Percentiles rank a stretch among this genome's conserved stretches.
Conservation (phyloP, 2,888 invertebrate genomes). For the Prionchulus punctatus region DNA sequence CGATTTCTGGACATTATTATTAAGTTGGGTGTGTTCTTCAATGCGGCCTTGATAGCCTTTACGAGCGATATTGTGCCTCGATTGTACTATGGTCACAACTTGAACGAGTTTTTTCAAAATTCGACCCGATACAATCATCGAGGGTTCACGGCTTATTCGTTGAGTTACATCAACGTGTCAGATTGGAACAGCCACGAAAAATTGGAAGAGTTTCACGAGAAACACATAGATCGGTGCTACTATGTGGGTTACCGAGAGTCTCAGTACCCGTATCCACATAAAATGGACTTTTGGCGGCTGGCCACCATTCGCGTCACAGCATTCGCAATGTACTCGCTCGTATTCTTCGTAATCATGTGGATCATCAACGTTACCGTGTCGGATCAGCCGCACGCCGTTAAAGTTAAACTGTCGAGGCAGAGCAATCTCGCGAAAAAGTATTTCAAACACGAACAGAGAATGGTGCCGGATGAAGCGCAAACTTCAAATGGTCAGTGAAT, state of each 20-base stretch:
- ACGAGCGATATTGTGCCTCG: conserved; percentile 88
- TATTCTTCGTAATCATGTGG: background rate
- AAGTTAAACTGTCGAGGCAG: background rate
- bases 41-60: conserved; percentile 87
- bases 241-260: background rate
- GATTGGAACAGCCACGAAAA: background rate
- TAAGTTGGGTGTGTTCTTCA: conserved; percentile 75
- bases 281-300: background rate
- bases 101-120: too few relatives aligned
- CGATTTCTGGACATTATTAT: conserved; percentile 75
- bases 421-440: background rate
- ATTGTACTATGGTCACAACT: background rate
- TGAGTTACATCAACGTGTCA: background rate
- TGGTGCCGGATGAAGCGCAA: too few relatives aligned
- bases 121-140: too few relatives aligned
- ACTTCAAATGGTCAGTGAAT: too few relatives aligned
- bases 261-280: background rate
- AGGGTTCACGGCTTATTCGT: background rate
- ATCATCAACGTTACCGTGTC: background rate
- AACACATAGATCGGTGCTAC: background rate
- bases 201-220: background rate
- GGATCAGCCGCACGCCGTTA: background rate
- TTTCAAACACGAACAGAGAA: background rate
- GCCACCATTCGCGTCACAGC: background rate
- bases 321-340: background rate